Evolutionary conservation across 1,140 invertebrate genomes (phyloP).

Genomic region (Paramacrobiotus metropolitanus): DNA sequence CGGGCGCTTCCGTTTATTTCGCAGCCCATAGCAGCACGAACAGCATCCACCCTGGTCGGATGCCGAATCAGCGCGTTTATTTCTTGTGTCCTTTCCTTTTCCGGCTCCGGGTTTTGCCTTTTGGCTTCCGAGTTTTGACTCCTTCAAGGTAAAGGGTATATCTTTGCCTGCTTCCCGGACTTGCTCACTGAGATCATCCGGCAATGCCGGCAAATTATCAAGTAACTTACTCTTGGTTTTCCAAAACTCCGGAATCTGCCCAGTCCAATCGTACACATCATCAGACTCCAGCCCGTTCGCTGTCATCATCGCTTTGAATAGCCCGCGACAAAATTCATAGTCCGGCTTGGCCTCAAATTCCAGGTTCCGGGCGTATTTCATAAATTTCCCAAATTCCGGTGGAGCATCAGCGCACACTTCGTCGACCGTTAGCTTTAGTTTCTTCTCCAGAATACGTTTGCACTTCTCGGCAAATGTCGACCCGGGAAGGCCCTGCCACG

Average conservation of each 20-base stretch:
- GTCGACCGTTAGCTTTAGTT: neutral
- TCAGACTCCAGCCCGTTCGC: neutral
- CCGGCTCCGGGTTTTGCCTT: no score
- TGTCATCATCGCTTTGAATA: neutral
- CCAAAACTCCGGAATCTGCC: neutral
- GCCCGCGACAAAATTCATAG: neutral
- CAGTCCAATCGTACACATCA: neutral
- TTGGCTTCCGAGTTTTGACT: no score
- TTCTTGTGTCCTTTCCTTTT: no score
- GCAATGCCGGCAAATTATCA: neutral
- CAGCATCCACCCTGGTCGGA: no score
- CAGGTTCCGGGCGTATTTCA: neutral
- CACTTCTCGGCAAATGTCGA: slow-evolving; percentile 1
- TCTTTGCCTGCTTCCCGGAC: neutral
- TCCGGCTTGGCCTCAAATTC: neutral
- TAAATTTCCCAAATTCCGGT: neutral
- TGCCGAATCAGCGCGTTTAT: no score
- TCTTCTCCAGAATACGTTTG: neutral
- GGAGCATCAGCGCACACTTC: neutral
- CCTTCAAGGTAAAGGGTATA: neutral
- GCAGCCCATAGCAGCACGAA: no score
- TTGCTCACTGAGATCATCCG: neutral
- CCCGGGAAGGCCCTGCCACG: neutral
- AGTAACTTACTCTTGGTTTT: neutral
- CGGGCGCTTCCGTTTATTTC: no score